Conservation (phyloP, 2,797 vertebrate species). For the Urocyon cinereoargenteus region DNA sequence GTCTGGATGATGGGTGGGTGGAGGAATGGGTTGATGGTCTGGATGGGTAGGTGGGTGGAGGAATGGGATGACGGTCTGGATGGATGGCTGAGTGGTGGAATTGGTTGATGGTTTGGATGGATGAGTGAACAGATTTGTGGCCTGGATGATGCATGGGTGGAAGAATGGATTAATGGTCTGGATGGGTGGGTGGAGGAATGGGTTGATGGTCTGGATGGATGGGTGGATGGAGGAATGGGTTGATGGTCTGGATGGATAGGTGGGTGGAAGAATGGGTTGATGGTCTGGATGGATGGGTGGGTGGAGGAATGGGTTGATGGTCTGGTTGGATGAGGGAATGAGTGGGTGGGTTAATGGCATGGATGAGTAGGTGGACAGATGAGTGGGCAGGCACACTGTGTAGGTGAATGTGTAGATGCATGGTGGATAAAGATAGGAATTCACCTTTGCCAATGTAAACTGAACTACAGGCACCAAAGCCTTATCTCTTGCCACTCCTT, state of each 20-base stretch:
- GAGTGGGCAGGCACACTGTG: neutral
- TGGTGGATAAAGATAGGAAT: neutral
- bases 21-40: neutral
- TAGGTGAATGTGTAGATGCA: too few species aligned
- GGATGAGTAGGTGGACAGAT: too few species aligned
- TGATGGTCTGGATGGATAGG: fast-evolving
- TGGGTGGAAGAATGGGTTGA: neutral
- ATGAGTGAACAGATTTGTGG: too few species aligned
- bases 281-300: too few species aligned
- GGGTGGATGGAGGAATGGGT: too few species aligned
- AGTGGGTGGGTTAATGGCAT: too few species aligned
- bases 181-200: too few species aligned
- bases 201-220: neutral
- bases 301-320: neutral
- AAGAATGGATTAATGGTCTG: neutral
- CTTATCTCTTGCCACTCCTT: too few species aligned
- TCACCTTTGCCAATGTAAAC: neutral
- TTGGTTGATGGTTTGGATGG: neutral
- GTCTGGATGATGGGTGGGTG: neutral
- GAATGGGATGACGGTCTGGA: neutral
- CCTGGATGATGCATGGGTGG: neutral
- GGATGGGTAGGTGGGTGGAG: neutral
- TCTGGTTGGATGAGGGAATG: neutral
- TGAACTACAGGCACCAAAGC: neutral
- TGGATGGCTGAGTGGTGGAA: neutral